These are phyloP conservation scores for Hestina assimilis DNA, from an alignment of 1,140 invertebrate species.

Conservation along the genomic window DNA sequence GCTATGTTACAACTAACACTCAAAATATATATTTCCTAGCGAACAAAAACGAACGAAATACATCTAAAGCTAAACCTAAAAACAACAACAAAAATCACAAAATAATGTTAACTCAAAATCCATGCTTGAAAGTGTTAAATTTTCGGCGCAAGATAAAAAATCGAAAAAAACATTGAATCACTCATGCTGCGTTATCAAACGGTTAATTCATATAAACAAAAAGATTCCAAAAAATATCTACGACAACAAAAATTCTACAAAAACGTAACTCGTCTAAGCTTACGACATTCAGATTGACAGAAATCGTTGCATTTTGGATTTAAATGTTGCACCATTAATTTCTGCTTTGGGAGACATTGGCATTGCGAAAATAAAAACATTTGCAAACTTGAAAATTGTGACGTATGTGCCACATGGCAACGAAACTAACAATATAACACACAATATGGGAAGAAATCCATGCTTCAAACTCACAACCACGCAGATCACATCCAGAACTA, in stretches of 20 bases:
- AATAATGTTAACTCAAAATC: conserved; percentile 17
- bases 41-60: conserved; percentile 6
- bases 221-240: conserved; percentile 8
- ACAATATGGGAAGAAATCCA: conserved; percentile 2
- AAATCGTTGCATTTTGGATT: background rate
- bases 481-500: conserved; percentile 5
- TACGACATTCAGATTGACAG: conserved; percentile 12
- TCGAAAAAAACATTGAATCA: conserved; percentile 12
- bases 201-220: conserved; percentile 2
- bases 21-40: background rate
- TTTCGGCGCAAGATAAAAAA: background rate
- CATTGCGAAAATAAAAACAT: background rate
- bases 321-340: conserved; percentile 2
- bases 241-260: conserved; percentile 13
- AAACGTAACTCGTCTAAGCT: conserved; percentile 4
- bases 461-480: conserved; percentile 24
- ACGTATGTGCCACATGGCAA: background rate
- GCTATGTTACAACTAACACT: conserved; percentile 5
- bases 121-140: conserved; percentile 24
- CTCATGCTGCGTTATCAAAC: conserved; percentile 19
- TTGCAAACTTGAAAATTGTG: background rate
- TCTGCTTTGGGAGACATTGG: conserved; percentile 7
- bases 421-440: background rate
- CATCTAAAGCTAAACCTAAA: conserved; percentile 17
- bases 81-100: conserved; percentile 3